These are phyloP conservation scores for Clinocottus analis DNA, from an alignment of 2,113 vertebrate species.

Conservation along the genomic window DNA sequence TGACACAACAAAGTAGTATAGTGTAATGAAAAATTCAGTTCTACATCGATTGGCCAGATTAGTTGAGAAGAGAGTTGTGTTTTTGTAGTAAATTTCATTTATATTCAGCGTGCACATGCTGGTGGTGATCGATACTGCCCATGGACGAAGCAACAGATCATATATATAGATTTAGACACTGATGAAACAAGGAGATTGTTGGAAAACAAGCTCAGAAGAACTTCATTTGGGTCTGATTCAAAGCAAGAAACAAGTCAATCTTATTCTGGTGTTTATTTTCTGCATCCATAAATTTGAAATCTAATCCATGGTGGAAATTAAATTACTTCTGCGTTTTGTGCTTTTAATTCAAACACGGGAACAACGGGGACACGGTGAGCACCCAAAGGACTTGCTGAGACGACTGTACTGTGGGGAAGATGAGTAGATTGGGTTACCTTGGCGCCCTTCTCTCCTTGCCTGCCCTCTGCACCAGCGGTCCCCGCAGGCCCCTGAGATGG, in stretches of 20 bases:
- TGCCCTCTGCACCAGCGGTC: conserved; percentile 91
- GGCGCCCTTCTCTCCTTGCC: conserved; percentile 97
- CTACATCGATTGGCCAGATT: not conserved
- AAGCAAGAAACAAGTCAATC: conserved; percentile 24
- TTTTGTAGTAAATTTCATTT: conserved; percentile 1
- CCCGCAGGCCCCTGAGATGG: conserved; percentile 92
- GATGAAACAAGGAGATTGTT: conserved; percentile 7
- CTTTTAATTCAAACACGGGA: conserved; percentile 48
- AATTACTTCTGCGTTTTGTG: conserved; percentile 39
- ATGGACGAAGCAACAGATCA: conserved; percentile 6
- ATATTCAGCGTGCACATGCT: not conserved
- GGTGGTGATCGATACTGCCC: conserved; percentile 5
- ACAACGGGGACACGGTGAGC: not conserved
- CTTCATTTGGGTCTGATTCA: not conserved
- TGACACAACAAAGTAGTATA: not conserved
- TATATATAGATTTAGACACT: not conserved
- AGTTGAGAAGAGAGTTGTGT: not conserved
- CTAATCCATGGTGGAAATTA: conserved; percentile 36
- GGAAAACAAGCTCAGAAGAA: conserved; percentile 15
- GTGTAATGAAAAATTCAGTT: not conserved
- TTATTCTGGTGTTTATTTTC: not conserved
- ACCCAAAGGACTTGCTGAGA: conserved; percentile 38
- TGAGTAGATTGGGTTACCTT: conserved; percentile 87
- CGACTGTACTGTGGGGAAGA: conserved; percentile 25
- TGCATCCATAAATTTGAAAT: conserved; percentile 52